A percentile compares a stretch with the other conserved stretches of the same genome.
Evolutionary conservation across 2,888 invertebrate species (phyloP).

Genomic region (Callyntrura guangdongensis): DNA sequence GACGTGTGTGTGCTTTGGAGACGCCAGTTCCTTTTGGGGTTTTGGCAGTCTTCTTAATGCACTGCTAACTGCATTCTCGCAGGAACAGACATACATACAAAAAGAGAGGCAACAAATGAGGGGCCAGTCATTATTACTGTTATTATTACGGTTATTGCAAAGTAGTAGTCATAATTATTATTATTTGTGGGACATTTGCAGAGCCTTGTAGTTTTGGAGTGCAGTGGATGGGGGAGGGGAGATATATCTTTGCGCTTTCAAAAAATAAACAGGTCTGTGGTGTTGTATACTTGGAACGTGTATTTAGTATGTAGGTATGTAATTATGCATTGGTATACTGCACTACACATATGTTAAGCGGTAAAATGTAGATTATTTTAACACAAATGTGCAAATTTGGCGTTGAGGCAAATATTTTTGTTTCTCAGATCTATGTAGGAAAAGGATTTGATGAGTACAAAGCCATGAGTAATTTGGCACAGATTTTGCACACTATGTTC

Average conservation of each 20-base stretch:
- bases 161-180: constrained; percentile 57
- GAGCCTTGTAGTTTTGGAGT: background rate
- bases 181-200: constrained; percentile 53
- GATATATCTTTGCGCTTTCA: background rate
- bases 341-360: background rate
- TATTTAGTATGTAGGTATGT: too few species aligned
- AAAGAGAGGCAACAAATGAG: constrained; percentile 47
- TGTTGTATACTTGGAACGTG: too few species aligned
- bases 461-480: constrained; percentile 47
- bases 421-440: background rate
- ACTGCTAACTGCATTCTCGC: constrained; percentile 34
- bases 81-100: background rate
- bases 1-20: background rate
- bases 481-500: constrained; percentile 55
- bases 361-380: background rate
- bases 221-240: background rate
- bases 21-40: background rate
- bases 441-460: background rate
- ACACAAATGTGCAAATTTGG: too few species aligned
- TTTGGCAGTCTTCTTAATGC: constrained; percentile 42
- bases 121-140: constrained; percentile 51
- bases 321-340: background rate
- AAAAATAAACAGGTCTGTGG: background rate
- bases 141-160: constrained; percentile 61
- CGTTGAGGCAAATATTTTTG: background rate